Percentiles rank a stretch among this genome's conserved stretches.
These are phyloP conservation scores for Hermetia illucens DNA, from an alignment of 1,140 invertebrate genomes.

Conservation along the genomic window DNA sequence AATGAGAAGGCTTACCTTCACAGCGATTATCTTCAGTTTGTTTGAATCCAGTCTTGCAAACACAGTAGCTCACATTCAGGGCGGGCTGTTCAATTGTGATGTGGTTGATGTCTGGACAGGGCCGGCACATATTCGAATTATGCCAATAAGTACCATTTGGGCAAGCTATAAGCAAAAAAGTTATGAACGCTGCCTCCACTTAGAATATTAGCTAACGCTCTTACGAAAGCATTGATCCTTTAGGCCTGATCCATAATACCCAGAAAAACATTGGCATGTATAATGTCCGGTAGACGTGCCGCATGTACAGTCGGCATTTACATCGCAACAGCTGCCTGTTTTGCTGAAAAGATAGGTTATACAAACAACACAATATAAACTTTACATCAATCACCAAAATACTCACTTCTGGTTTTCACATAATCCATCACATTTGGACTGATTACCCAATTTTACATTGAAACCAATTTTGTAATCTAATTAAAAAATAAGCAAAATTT, in stretches of 20 bases:
- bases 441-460: constrained; percentile 35
- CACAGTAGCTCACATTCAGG: constrained; percentile 36
- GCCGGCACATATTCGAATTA: constrained; percentile 35
- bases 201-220: background rate
- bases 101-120: constrained; percentile 52
- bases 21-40: constrained; percentile 17
- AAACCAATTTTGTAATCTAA: constrained; percentile 46
- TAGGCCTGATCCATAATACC: constrained; percentile 51
- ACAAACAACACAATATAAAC: too few species aligned
- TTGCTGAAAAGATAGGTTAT: too few species aligned
- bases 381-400: too few species aligned
- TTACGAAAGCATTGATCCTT: constrained; percentile 42
- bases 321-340: constrained; percentile 46
- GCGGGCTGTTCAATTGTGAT: constrained; percentile 36
- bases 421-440: constrained; percentile 37
- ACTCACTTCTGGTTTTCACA: too few species aligned
- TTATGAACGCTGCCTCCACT: constrained; percentile 1
- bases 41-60: constrained; percentile 33
- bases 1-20: constrained; percentile 34
- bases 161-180: constrained; percentile 25
- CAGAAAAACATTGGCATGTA: constrained; percentile 47
- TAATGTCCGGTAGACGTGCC: constrained; percentile 53
- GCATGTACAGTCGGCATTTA: constrained; percentile 45
- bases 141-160: constrained; percentile 39
- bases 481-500: constrained; percentile 10